These are phyloP conservation scores for Lepus oiostolus DNA, from an alignment of 2,797 vertebrate genomes.

Conservation along the genomic window DNA sequence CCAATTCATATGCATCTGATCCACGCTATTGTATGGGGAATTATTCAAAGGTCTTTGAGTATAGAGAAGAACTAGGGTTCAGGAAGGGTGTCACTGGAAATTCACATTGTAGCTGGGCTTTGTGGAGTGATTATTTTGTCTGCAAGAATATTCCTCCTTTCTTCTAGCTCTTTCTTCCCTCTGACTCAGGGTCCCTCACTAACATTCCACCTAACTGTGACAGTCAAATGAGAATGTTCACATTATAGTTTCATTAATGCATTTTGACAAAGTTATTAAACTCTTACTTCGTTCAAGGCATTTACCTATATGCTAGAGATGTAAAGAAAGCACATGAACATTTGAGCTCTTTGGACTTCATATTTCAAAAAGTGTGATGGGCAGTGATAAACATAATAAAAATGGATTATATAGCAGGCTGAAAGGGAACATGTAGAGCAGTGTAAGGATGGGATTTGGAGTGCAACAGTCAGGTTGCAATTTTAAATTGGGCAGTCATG, in stretches of 20 bases:
- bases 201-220: background rate
- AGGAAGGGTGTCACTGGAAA: background rate
- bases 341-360: background rate
- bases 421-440: background rate
- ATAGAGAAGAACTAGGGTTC: background rate
- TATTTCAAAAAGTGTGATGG: background rate
- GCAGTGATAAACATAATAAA: background rate
- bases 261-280: constrained; percentile 4
- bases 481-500: background rate
- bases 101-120: background rate
- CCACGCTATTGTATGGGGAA: background rate
- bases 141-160: background rate
- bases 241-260: background rate
- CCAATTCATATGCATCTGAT: background rate
- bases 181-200: background rate
- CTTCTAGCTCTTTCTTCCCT: background rate
- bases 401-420: background rate
- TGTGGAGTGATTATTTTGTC: background rate
- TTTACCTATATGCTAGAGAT: background rate
- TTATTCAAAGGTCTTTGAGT: background rate
- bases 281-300: background rate
- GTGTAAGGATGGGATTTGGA: background rate
- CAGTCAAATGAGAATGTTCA: background rate
- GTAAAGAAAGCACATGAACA: background rate
- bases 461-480: background rate